Evolutionary conservation across 1,140 invertebrate species (phyloP), one percentile per base, ranked within the genome.

Genomic region (Anthonomus grandis): DNA sequence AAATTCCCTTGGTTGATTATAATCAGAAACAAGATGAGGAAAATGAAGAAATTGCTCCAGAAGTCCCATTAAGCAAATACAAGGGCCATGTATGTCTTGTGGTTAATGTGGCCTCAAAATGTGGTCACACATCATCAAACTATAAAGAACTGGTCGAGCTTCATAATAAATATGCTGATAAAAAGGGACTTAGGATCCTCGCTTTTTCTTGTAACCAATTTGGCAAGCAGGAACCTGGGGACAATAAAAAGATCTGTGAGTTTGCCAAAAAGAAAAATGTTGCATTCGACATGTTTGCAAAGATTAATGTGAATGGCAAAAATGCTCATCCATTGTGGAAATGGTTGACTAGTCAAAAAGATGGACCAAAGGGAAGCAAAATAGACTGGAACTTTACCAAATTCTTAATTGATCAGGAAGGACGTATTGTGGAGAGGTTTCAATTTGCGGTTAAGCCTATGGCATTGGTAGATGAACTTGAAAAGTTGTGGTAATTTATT

Each of bases 301-400:
- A 86, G 75, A 78, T 95, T 17, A 80, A 95, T 66, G 94, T 97
- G 0, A 97, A 97, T 74, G 93, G 93, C 0, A 81, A 86, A 9
- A 75, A 85, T 59, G 86, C 93, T 6, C 83, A 88, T 75, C 93
- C 94, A 0, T 69, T 97, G 15, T 97, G 83, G 77, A 87, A 89
- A 57, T 97, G 85, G 71, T 76, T 97, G 56, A 64, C 54, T 17
- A 31, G 31, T 4, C 52, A 65, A 50, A 58, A 51, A 27, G 47
- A 25, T 9, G 89, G 89, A 1, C 81, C 79, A 3, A 63, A 90
- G 9, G 83, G 81, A 15, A 78, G 85, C 67, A 82, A 81, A 39
- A 94, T 97, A 60, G 96, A 97, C 69, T 98, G 95, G 95, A 98
- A 98, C 74, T 98, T 97, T 66, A 91, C 91, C 1, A 98, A 98